These are phyloP conservation scores for Drosophila micromelanica DNA, from an alignment of 1,140 invertebrate genomes.

Conservation along the genomic window DNA sequence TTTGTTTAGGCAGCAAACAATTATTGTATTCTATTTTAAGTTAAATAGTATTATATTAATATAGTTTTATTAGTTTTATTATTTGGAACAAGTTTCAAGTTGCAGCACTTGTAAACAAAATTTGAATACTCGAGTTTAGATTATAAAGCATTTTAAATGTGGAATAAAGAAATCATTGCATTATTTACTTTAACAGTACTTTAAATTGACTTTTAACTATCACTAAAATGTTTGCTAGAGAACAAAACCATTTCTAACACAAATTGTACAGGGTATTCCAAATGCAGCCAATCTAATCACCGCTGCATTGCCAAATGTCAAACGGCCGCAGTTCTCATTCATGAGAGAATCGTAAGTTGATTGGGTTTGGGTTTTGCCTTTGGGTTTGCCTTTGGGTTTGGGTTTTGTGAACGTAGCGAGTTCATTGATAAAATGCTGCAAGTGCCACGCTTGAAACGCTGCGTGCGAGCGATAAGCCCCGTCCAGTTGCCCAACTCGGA, in stretches of 20 bases:
- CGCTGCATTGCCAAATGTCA: conserved; percentile 64
- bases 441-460: conserved; percentile 19
- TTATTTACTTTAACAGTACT: too few species aligned
- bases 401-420: conserved; percentile 16
- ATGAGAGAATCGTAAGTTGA: conserved; percentile 28
- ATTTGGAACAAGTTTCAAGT: too few species aligned
- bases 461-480: conserved; percentile 49
- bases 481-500: conserved; percentile 31
- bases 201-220: too few species aligned
- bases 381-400: background rate
- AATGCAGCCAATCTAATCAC: conserved; percentile 66
- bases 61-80: too few species aligned
- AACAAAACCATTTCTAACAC: background rate
- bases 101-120: too few species aligned
- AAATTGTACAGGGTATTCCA: conserved; percentile 10
- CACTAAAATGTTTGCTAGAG: background rate
- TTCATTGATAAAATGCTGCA: conserved; percentile 35
- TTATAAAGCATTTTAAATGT: too few species aligned
- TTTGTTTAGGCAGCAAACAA: too few species aligned
- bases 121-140: too few species aligned
- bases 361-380: conserved; percentile 1
- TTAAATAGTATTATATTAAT: too few species aligned
- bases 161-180: too few species aligned
- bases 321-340: conserved; percentile 56
- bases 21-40: too few species aligned